These are phyloP conservation scores for Oikopleura albicans DNA, from an alignment of 23 tunicate genomes.

Conservation along the genomic window DNA sequence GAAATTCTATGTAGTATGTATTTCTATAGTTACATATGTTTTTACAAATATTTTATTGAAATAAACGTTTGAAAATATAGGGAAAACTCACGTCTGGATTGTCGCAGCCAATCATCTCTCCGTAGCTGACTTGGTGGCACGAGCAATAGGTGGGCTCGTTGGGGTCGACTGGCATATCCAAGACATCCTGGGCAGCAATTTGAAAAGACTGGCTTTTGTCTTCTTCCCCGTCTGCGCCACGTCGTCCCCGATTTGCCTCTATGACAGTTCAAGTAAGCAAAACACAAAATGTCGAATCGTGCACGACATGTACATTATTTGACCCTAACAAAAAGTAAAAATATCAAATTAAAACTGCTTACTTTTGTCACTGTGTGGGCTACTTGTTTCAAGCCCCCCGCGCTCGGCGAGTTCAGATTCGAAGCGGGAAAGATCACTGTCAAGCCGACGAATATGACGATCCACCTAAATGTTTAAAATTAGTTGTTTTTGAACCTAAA, in stretches of 20 bases:
- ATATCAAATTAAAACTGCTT: neutral
- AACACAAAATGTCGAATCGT: too few species aligned
- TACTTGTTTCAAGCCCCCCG: neutral
- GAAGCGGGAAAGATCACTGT: constrained; percentile 32
- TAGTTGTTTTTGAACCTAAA: too few species aligned
- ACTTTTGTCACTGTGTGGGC: neutral
- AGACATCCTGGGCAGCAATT: constrained; percentile 5
- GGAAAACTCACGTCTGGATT: constrained; percentile 52
- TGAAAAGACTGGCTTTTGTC: neutral
- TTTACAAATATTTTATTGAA: too few species aligned
- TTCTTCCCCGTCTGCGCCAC: constrained; percentile 16
- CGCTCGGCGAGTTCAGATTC: neutral
- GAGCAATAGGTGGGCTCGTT: constrained; percentile 92
- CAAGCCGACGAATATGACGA: constrained; percentile 58
- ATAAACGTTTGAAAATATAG: too few species aligned
- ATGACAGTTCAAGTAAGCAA: too few species aligned
- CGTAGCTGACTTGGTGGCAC: constrained; percentile 86
- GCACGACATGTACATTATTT: too few species aligned
- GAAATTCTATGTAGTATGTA: too few species aligned
- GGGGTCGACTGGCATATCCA: constrained; percentile 93
- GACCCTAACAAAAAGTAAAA: neutral
- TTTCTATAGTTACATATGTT: too few species aligned
- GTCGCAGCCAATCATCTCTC: constrained; percentile 97
- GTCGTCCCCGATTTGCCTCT: neutral
- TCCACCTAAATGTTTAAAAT: constrained; percentile 35